A percentile compares a stretch with the other conserved stretches of the same genome.
Conservation (phyloP, 2,888 invertebrate species). For the Schrankia costaestrigalis region DNA sequence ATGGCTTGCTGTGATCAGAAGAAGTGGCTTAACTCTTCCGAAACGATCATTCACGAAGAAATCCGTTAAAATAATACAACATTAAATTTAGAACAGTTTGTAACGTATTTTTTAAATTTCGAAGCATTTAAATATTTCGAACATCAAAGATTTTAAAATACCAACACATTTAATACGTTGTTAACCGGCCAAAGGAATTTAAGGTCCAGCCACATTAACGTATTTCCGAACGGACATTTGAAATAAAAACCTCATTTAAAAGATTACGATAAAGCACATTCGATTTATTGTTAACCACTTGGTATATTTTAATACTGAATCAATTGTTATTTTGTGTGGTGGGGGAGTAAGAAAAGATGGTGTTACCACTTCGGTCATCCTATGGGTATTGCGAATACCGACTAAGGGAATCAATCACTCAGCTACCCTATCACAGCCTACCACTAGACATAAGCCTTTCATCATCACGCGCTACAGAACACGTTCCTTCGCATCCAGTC, state of each 20-base stretch:
- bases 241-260: conserved; percentile 48
- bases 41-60: too few relatives aligned
- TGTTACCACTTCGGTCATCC: too few relatives aligned
- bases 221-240: conserved; percentile 30
- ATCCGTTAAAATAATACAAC: too few relatives aligned
- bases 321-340: conserved; percentile 9
- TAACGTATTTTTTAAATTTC: neutral
- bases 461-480: too few relatives aligned
- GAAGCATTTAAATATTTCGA: conserved; percentile 11
- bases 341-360: neutral
- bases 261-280: conserved; percentile 41
- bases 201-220: conserved; percentile 22
- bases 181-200: conserved; percentile 36
- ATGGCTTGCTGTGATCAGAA: too few relatives aligned
- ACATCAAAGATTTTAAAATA: conserved; percentile 31
- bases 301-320: conserved; percentile 39
- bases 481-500: too few relatives aligned
- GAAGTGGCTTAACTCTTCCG: too few relatives aligned
- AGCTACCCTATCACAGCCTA: too few relatives aligned
- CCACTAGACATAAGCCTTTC: too few relatives aligned
- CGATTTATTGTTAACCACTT: conserved; percentile 44
- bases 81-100: too few relatives aligned
- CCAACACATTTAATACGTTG: conserved; percentile 33
- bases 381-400: too few relatives aligned
- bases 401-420: too few relatives aligned